phyloP scores from a whole-genome alignment of 2,797 vertebrate species.

The Pagetopsis macropterus region DNA sequence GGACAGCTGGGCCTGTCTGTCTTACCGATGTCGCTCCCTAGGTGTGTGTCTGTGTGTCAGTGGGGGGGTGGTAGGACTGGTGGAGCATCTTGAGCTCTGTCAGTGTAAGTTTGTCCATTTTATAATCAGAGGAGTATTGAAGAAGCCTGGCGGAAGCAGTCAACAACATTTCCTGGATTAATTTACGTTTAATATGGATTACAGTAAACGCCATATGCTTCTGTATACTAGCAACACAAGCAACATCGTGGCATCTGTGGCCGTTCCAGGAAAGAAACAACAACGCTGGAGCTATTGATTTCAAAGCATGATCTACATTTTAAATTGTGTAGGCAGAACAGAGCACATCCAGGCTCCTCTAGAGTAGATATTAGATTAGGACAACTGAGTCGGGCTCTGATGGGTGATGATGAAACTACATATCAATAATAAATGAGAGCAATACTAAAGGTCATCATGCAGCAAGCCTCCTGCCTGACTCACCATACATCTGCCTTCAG shows the following conservation, averaged over 20 bases:
- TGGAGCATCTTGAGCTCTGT: constrained; percentile 42
- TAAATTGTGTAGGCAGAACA: constrained; percentile 6
- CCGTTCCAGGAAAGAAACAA: constrained; percentile 5
- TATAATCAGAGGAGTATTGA: constrained; percentile 45
- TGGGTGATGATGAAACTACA: constrained; percentile 60
- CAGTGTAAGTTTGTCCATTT: constrained; percentile 52
- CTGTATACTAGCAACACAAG: constrained; percentile 1
- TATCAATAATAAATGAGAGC: constrained; percentile 75
- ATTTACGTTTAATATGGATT: constrained; percentile 39
- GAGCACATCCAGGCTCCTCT: constrained; percentile 23
- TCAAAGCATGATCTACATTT: constrained; percentile 14
- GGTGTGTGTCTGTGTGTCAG: constrained; percentile 37
- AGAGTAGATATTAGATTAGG: constrained; percentile 19
- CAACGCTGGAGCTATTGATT: constrained; percentile 8
- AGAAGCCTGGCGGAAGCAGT: constrained; percentile 27
- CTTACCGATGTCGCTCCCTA: constrained; percentile 62
- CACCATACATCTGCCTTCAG: constrained; percentile 54
- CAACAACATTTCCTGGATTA: constrained; percentile 34
- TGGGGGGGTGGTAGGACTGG: constrained; percentile 10
- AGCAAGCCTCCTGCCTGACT: constrained; percentile 45
- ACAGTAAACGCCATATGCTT: constrained; percentile 33
- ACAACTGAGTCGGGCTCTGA: constrained; percentile 47
- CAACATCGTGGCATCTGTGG: constrained; percentile 6
- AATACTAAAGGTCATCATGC: constrained; percentile 69
- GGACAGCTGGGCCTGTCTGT: constrained; percentile 73